A percentile compares a stretch with the other conserved stretches of the same genome.
phyloP scores from a whole-genome alignment of 92 coral and sea anemone species.

The Desmophyllum pertusum region DNA sequence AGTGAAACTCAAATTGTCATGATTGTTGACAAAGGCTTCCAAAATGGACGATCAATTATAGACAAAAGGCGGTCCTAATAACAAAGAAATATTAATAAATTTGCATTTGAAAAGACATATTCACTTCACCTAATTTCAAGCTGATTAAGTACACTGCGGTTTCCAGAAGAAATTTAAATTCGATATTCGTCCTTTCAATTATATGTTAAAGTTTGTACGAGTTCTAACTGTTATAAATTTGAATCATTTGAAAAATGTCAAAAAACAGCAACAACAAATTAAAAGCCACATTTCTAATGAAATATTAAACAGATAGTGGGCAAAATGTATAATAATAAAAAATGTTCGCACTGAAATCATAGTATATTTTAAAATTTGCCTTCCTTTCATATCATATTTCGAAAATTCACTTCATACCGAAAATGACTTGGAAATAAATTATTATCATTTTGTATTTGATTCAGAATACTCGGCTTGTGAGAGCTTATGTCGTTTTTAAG shows the following conservation, averaged over 20 bases:
- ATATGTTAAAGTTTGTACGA: background rate
- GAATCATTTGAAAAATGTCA: too few relatives aligned
- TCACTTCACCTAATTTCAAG: background rate
- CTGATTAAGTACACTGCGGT: background rate
- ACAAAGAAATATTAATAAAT: background rate
- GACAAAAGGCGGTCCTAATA: background rate
- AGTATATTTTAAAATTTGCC: background rate
- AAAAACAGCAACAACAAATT: background rate
- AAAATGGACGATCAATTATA: too few relatives aligned
- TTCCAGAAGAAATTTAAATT: background rate
- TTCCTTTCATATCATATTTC: background rate
- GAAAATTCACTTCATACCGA: too few relatives aligned
- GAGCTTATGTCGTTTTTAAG: background rate
- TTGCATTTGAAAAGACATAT: background rate
- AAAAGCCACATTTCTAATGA: background rate
- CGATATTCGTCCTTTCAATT: background rate
- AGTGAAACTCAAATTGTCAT: too few relatives aligned
- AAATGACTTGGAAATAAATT: too few relatives aligned
- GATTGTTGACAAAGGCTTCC: too few relatives aligned
- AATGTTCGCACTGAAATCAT: background rate
- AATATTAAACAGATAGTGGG: too few relatives aligned
- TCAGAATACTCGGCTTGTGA: background rate
- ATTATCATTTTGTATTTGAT: too few relatives aligned
- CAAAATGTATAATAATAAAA: background rate
- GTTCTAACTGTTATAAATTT: background rate